Base-by-base conservation (phyloP, 2,113 vertebrate genomes). In the Proterorhinus semilunaris region DNA sequence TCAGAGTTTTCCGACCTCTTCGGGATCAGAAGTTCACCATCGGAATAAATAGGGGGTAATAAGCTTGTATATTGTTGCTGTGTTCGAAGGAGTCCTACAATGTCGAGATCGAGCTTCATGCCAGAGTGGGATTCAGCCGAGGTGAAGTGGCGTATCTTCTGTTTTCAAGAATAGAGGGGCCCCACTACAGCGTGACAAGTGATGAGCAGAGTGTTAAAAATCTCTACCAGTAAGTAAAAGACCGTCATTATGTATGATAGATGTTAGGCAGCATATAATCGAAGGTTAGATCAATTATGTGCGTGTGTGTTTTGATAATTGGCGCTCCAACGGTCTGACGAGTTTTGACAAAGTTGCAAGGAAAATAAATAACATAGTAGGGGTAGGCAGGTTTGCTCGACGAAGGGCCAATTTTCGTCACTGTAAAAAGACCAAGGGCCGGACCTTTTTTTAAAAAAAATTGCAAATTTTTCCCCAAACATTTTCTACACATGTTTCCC, bases 41-140 rank as follows among this genome's bases (percentile, higher is more conserved):
- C 27, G 27, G 27, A 36, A 36, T 36, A 36, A 36, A 36, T 36
- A 36, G 27, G 4, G 27, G 27, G 27, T 36, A 5, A 36, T 36
- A 36, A 36, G 27, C 27, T 36, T 36, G 27, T 36, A 36, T 36
- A 36, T 36, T 36, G 27, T 36, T 12, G 6, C 43, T 15, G 53
- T 62, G 44, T 17, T 17, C 69, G 3, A 17, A 91, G 83, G 95
- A 98, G 57, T 95, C 95, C 0, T 97, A 96, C 76, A 95, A 96
- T 0, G 95, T 96, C 17, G 94, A 97, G 78, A 93, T 99, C 6
- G 93, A 97, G 78, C 94, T 98, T 62, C 94, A 95, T 0, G 97
- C 96, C 15, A 88, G 96, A 43, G 95, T 96, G 57, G 98, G 98
- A 73, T 98, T 99, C 91, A 95, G 95, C 92, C 74, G 94, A 80